phyloP scores from a whole-genome alignment of 1,140 invertebrate genomes.

The Temnothorax curvispinosus region DNA sequence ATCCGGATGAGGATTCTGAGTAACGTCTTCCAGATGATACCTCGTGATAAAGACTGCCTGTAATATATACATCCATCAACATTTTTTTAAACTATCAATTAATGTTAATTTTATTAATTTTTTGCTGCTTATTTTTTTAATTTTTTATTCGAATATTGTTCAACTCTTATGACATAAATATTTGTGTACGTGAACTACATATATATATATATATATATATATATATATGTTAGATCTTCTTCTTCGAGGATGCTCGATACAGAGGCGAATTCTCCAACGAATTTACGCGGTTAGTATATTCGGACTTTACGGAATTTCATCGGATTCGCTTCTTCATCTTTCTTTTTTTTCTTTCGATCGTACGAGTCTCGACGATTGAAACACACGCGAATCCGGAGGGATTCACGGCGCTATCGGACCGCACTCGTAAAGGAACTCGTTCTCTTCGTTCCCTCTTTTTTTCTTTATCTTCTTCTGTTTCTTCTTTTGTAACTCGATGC shows the following conservation, averaged over 20 bases:
- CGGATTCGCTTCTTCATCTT: conserved; percentile 50
- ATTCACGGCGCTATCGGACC: conserved; percentile 53
- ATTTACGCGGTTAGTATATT: conserved; percentile 21
- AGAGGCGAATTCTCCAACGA: neutral
- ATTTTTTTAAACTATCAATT: neutral
- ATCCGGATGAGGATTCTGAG: conserved; percentile 51
- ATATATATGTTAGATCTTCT: neutral
- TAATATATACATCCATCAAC: neutral
- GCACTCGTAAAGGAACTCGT: conserved; percentile 43
- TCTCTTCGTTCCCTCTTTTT: conserved; percentile 54
- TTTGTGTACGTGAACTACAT: neutral
- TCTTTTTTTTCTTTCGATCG: conserved; percentile 38
- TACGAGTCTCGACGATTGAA: conserved; percentile 40
- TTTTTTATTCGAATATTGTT: conserved; percentile 2
- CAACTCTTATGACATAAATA: neutral
- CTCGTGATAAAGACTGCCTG: neutral
- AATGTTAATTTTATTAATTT: neutral
- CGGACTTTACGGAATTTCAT: conserved; percentile 65
- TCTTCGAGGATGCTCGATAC: neutral
- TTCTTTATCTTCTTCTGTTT: conserved; percentile 61
- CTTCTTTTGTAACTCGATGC: conserved; percentile 44
- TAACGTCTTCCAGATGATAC: conserved; percentile 27
- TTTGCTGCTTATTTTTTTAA: neutral
- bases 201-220: neutral
- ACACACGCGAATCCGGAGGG: conserved; percentile 49